Evolutionary conservation across 1,140 invertebrate species (phyloP).

Genomic region (Scaptomyza graminum): DNA sequence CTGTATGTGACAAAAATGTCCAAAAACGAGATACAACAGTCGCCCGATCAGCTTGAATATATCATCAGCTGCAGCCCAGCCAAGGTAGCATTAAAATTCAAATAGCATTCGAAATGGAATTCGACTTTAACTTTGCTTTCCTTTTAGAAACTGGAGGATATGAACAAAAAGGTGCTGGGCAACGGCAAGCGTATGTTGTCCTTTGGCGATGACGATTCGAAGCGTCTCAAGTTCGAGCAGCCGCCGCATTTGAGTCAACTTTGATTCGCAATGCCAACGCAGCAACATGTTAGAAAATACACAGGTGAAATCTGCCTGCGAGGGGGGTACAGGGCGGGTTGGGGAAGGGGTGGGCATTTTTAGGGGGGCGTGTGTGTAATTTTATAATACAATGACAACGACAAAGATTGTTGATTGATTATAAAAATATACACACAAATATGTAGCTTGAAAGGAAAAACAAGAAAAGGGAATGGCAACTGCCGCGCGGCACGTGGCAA

Average conservation of each 20-base stretch:
- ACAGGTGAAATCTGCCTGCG: not conserved
- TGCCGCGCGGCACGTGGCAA: conserved; percentile 30
- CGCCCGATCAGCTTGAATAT: conserved; percentile 89
- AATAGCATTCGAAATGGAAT: not conserved
- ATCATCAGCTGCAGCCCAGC: conserved; percentile 95
- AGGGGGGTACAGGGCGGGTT: not conserved
- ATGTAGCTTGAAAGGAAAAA: not conserved
- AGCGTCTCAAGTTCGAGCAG: conserved; percentile 42
- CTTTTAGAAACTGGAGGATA: conserved; percentile 54
- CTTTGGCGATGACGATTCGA: conserved; percentile 59
- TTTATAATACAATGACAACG: too few species aligned
- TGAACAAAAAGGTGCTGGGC: conserved; percentile 69
- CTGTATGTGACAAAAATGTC: conserved; percentile 89
- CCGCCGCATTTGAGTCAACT: conserved; percentile 25
- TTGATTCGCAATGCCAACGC: conserved; percentile 8
- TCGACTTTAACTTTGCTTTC: too few species aligned
- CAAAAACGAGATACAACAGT: conserved; percentile 79
- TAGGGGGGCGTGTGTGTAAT: not conserved
- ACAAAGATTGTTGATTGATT: too few species aligned
- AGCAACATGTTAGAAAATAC: conserved; percentile 27
- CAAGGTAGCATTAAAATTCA: conserved; percentile 86
- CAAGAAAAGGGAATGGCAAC: conserved; percentile 9
- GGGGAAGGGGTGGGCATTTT: not conserved
- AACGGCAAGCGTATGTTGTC: conserved; percentile 57
- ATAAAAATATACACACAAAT: not conserved